Evolutionary conservation across 2,797 vertebrate genomes (phyloP), one percentile per base, ranked within the genome.

Genomic region (Botia kubotai): DNA sequence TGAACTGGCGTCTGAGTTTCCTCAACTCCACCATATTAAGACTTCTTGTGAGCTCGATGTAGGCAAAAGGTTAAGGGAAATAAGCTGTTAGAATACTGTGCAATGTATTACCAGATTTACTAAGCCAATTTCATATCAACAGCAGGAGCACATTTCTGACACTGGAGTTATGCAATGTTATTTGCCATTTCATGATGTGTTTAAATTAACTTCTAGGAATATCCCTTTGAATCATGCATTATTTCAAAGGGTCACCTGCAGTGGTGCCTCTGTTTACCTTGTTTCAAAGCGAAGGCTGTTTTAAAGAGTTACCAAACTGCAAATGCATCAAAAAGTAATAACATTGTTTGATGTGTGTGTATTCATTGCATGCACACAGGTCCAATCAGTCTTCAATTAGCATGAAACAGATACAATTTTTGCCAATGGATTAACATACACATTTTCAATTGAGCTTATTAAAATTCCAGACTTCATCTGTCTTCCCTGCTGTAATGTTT

Each of bases 1-100:
- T 97, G 90, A 99, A 99, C 93, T 99, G 98, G 5, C 97, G 94
- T 2, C 97, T 94, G 48, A 99, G 90, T 10, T 96, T 96, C 86
- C 95, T 94, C 77, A 99, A 89, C 90, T 98, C 97, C 0, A 95
- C 95, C 95, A 97, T 90, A 89, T 95, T 94, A 71, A 97, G 82
- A 50, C 87, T 95, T 84, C 95, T 88, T 63, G 83, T 93, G 72
- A 97, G 92, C 81, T 90, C 89, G 48, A 99, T 83, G 96, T 94
- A 86, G 29, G 53, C 87, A 7, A n/a, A 10, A 16, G 19, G 91
- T 95, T 90, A 94, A 95, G 91, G 91, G 89, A 72, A 81, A 55
- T 71, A 14, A 6, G 29, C 14, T 36, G 48, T 46, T 48, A 46
- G 6, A 58, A 23, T 43, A 68, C 16, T 14, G 46, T n/a, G 12